Conservation (phyloP, 2,113 vertebrate species). For the Thamnophis sirtalis region DNA sequence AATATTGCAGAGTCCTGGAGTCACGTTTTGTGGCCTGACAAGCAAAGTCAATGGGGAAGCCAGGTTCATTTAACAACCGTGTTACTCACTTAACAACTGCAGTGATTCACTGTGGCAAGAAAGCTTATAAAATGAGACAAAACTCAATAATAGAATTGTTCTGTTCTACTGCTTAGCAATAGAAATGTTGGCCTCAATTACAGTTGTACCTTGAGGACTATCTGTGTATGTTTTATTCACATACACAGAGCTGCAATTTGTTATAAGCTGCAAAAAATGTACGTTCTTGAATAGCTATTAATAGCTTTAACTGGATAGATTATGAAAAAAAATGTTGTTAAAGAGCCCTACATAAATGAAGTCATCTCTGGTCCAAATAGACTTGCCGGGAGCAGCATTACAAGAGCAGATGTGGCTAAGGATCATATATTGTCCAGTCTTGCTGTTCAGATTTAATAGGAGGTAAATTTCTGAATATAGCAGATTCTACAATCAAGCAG, state of each 20-base stretch:
- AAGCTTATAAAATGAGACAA: background rate
- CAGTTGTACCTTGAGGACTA: background rate
- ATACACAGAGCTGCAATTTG: background rate
- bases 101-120: background rate
- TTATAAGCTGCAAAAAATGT: background rate
- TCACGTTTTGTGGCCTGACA: background rate
- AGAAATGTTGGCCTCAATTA: background rate
- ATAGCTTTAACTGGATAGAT: background rate
- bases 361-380: background rate
- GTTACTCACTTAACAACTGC: background rate
- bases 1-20: background rate
- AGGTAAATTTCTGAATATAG: background rate
- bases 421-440: background rate
- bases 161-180: background rate
- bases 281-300: background rate
- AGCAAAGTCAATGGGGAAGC: background rate
- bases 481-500: background rate
- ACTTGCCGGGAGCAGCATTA: background rate
- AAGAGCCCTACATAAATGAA: background rate
- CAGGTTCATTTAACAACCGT: background rate
- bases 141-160: background rate
- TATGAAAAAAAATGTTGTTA: background rate
- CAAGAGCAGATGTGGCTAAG: background rate
- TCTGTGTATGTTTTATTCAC: background rate
- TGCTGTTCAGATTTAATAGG: background rate